Evolutionary conservation across 2,888 invertebrate species (phyloP).

Genomic region (Prosopocoilus inquinatus): DNA sequence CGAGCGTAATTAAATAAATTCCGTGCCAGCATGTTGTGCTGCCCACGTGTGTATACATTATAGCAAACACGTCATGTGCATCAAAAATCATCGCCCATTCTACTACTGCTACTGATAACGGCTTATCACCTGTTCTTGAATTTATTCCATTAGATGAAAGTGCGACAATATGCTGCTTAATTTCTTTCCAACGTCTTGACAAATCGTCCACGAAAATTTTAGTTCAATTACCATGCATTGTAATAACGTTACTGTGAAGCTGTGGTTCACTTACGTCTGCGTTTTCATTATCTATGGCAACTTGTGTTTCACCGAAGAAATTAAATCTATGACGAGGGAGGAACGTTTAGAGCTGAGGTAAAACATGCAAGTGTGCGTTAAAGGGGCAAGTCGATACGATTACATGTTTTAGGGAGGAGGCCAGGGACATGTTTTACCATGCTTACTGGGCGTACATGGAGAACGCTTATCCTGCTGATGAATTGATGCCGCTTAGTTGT

Average conservation of each 20-base stretch:
- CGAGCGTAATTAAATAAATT: constrained; percentile 10
- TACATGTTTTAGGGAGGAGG: constrained; percentile 71
- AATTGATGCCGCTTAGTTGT: constrained; percentile 95
- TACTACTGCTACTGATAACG: constrained; percentile 15
- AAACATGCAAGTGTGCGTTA: neutral
- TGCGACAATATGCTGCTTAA: constrained; percentile 21
- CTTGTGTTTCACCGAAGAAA: constrained; percentile 11
- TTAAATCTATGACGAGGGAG: constrained; percentile 30
- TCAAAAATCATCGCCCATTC: constrained; percentile 3
- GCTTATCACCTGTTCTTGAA: constrained; percentile 14
- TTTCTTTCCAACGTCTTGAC: constrained; percentile 18
- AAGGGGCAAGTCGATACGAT: neutral
- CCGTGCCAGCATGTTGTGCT: neutral
- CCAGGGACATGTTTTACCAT: constrained; percentile 95
- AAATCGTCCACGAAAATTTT: constrained; percentile 7
- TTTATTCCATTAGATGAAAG: constrained; percentile 5
- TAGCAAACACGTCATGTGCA: constrained; percentile 12
- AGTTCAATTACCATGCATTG: constrained; percentile 14
- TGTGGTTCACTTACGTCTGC: constrained; percentile 9
- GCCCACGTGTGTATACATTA: neutral
- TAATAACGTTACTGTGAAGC: constrained; percentile 4
- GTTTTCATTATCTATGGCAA: constrained; percentile 2
- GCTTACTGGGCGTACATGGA: constrained; percentile 95
- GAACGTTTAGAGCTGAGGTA: constrained; percentile 35
- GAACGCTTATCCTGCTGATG: constrained; percentile 97